Evolutionary conservation across 1,140 invertebrate genomes (phyloP).

Genomic region (Lordiphosa stackelbergi): DNA sequence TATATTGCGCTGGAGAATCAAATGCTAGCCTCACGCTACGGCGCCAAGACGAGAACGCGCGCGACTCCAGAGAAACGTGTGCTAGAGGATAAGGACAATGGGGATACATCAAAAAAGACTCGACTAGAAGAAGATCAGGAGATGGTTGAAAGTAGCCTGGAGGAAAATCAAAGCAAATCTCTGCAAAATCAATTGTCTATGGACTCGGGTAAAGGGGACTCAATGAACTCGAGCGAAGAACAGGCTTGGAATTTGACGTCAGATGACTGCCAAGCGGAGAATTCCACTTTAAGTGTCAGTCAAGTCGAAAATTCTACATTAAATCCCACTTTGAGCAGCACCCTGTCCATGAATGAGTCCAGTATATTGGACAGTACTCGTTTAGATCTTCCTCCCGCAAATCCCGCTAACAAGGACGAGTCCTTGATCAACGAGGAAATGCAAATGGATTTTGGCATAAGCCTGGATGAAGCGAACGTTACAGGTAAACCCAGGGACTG

Average conservation of each 20-base stretch:
- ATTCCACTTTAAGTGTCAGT: slow-evolving; percentile 8
- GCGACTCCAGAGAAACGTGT: slow-evolving; percentile 16
- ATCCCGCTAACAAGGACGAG: slow-evolving; percentile 1
- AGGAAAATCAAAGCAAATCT: neutral
- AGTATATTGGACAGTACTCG: slow-evolving; percentile 30
- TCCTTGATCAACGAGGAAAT: slow-evolving; percentile 4
- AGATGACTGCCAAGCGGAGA: slow-evolving; percentile 1
- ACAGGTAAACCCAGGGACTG: slow-evolving; percentile 44
- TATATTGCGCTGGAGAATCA: slow-evolving; percentile 63
- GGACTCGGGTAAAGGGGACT: slow-evolving; percentile 33
- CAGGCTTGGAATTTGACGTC: neutral
- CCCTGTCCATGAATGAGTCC: slow-evolving; percentile 32
- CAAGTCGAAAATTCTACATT: slow-evolving; percentile 16
- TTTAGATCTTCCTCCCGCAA: slow-evolving; percentile 13
- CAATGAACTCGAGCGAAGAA: slow-evolving; percentile 1
- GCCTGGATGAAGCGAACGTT: slow-evolving; percentile 30
- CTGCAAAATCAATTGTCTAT: slow-evolving; percentile 13
- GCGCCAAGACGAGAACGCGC: slow-evolving; percentile 25
- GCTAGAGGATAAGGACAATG: neutral
- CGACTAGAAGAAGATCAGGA: neutral
- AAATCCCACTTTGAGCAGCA: slow-evolving; percentile 30
- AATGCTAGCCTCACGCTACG: slow-evolving; percentile 60
- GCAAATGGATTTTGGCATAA: slow-evolving; percentile 47
- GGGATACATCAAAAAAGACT: slow-evolving; percentile 4
- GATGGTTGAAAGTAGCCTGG: neutral